Base-by-base conservation (phyloP, 2,797 vertebrate species). In the Cygnus olor region DNA sequence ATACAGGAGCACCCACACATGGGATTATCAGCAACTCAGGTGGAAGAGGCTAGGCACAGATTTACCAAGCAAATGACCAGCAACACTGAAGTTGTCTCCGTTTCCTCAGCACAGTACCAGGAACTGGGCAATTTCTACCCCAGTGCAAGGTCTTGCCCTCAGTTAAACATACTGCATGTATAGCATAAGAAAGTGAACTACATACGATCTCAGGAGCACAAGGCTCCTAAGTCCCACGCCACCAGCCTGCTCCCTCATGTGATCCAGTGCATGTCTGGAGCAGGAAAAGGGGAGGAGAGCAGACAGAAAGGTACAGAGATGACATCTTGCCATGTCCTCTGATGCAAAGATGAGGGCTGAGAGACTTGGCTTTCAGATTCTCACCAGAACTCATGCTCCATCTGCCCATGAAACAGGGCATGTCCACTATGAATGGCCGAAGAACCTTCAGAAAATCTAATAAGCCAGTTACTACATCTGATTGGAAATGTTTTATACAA, bases 21-120 rank as follows among this genome's bases (percentile, higher is more conserved):
- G 4, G 8, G 10, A 7, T 14, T 38, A 88, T 36, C 44, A 57
- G 10, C 0, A 0, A 20, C 30, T 58, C 38, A 11, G 38, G n/a
- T 2, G 40, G 40, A 76, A 80, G n/a, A 82, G 17, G 57, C 4
- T 1, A 36, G 47, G 25, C 38, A 70, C 18, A 70, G 58, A 92
- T 70, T n/a, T 22, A 82, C 21, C 27, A 85, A 40, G 60, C 1
- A 3, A 82, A 77, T 25, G 28, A 71, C 30, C 21, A 45, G 15
- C 21, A 69, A 54, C 65, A 60, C 14, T 34, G 66, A 85, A 79
- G 32, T 11, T 72, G 42, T 38, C 54, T 79, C 58, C 19, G 45
- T 11, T 64, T 90, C 32, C 44, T 69, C 57, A 88, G 54, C 51
- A 14, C 2, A 8, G 25, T 4, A 49, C 9, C n/a, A 45, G 58